Evolutionary conservation across 2,797 vertebrate species (phyloP).

Genomic region (Oceanodroma leucorhoa): DNA sequence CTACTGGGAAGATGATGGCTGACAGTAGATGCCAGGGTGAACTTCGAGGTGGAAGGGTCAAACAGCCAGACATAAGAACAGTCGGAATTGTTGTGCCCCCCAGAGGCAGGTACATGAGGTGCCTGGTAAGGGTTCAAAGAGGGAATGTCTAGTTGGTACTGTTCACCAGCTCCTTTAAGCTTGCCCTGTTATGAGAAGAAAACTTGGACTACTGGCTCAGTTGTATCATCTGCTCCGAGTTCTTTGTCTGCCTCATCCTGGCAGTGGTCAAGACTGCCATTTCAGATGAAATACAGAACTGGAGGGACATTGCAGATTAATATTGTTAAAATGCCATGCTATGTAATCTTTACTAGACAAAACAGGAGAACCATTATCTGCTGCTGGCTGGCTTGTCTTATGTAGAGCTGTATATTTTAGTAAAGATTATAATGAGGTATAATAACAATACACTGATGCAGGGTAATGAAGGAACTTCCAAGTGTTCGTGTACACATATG

Average conservation of each 20-base stretch:
- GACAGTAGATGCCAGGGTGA: not conserved
- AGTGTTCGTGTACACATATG: rapidly evolving
- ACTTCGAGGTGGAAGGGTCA: not conserved
- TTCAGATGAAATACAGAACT: not conserved
- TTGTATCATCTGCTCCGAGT: not conserved
- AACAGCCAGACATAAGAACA: not conserved
- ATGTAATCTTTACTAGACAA: not conserved
- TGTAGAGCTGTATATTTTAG: not conserved
- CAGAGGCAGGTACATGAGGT: not conserved
- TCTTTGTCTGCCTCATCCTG: not conserved
- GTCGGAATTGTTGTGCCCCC: not conserved
- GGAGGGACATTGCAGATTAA: not conserved
- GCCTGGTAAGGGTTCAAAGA: not conserved
- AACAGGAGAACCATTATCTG: not conserved
- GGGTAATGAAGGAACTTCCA: not conserved
- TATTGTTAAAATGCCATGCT: not conserved
- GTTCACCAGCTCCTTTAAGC: not conserved
- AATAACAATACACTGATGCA: not conserved
- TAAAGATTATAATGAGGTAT: not conserved
- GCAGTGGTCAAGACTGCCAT: not conserved
- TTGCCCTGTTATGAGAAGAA: not conserved
- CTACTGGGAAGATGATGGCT: not conserved
- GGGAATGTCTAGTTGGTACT: not conserved
- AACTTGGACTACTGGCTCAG: not conserved
- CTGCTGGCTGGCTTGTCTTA: not conserved